phyloP scores from a whole-genome alignment of 35 echinoderm and acorn worm genomes.

The Apostichopus japonicus region DNA sequence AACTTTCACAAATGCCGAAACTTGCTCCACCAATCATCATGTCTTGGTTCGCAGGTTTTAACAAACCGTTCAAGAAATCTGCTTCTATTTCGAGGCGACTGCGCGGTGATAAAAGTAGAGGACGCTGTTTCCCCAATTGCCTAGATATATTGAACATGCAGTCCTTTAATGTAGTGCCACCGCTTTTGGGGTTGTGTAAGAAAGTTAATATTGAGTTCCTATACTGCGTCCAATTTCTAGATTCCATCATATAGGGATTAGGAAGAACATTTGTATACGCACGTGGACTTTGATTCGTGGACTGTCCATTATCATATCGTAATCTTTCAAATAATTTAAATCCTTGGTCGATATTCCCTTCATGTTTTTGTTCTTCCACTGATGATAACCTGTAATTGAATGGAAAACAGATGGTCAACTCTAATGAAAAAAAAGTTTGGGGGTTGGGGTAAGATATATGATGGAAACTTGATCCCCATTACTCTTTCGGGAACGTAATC shows the following conservation, averaged over 20 bases:
- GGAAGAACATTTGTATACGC: neutral
- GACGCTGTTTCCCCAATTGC: neutral
- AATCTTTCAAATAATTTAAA: too few relatives aligned
- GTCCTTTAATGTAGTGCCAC: slow-evolving; percentile 32
- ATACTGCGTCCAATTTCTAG: neutral
- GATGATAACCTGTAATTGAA: too few relatives aligned
- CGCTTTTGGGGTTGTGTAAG: slow-evolving; percentile 9
- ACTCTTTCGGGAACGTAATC: too few relatives aligned
- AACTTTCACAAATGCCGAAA: neutral
- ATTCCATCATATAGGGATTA: neutral
- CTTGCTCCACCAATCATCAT: neutral
- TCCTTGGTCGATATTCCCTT: too few relatives aligned
- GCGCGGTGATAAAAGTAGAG: neutral
- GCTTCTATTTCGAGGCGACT: neutral
- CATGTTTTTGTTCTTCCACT: too few relatives aligned
- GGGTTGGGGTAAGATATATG: too few relatives aligned
- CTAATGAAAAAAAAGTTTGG: too few relatives aligned
- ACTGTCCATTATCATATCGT: too few relatives aligned
- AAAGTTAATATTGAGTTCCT: slow-evolving; percentile 1
- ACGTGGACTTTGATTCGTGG: too few relatives aligned
- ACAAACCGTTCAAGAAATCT: slow-evolving; percentile 10
- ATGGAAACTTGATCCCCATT: too few relatives aligned
- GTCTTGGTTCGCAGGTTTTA: neutral
- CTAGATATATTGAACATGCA: neutral
- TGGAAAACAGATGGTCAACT: too few relatives aligned